Conservation (phyloP, 2,888 invertebrate species). For the Drosophila affinis region DNA sequence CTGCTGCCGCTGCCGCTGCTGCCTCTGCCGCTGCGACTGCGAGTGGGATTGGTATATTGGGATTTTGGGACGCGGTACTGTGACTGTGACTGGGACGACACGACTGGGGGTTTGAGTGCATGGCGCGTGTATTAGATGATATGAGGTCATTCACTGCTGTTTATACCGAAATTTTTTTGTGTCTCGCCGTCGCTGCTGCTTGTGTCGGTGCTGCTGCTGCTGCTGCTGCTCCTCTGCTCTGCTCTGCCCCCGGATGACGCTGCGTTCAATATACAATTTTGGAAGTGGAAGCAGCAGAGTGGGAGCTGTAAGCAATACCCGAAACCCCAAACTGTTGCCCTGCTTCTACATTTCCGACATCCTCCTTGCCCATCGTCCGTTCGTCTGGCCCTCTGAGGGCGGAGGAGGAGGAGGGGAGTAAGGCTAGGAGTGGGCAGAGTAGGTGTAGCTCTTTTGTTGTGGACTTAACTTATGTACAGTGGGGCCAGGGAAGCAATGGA, state of each 20-base stretch:
- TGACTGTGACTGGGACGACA: not conserved
- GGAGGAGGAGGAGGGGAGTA: not conserved
- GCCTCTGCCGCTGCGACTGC: not conserved
- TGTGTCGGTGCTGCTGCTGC: constrained; percentile 11
- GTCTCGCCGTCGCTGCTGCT: constrained; percentile 70
- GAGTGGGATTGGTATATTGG: not conserved
- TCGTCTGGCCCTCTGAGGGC: constrained; percentile 51
- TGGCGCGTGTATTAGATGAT: constrained; percentile 82
- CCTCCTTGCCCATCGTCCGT: constrained; percentile 64
- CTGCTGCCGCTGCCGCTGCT: not conserved
- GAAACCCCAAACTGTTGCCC: constrained; percentile 42
- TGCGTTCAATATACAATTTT: constrained; percentile 53
- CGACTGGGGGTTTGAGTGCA: constrained; percentile 63
- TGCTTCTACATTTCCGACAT: constrained; percentile 73
- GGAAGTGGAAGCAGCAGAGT: constrained; percentile 3
- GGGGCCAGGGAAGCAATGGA: constrained; percentile 14
- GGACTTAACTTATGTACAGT: constrained; percentile 16
- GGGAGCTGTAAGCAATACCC: constrained; percentile 44
- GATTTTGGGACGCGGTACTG: not conserved
- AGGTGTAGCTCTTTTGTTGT: constrained; percentile 30
- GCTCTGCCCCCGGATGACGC: constrained; percentile 59
- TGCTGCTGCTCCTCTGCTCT: constrained; percentile 10
- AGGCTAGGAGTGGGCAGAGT: constrained; percentile 3
- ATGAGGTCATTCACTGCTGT: constrained; percentile 83
- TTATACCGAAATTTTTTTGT: constrained; percentile 72